Evolutionary conservation across 2,797 vertebrate species (phyloP), one percentile per base, ranked within the genome.

Genomic region (Cygnus olor): DNA sequence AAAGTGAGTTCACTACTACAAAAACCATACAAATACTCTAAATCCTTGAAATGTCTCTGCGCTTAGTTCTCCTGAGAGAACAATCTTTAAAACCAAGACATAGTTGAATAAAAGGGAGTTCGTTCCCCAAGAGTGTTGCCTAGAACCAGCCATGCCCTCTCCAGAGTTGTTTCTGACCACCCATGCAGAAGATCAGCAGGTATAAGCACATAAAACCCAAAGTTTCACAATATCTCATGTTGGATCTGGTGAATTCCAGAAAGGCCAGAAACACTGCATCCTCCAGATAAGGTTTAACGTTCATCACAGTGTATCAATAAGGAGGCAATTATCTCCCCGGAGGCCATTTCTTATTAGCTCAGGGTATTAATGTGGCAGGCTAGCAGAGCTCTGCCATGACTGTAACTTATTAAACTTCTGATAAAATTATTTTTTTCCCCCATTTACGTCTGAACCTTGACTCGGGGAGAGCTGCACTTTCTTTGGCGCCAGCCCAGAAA

Each of bases 371-470:
- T 34, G 38, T n/a, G 40, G 49, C 85, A 93, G 68, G 74, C 78
- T 95, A 88, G 88, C 88, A 89, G 57, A 77, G 71, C 56, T 78
- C 54, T 89, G 56, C 71, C 53, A 22, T 68, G 68, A 38, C 79
- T 90, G 61, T 84, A 93, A 94, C 78, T 90, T 94, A 87, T 80
- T 96, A 93, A 95, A 89, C 88, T 94, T 96, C 25, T 85, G 90
- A 94, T 68, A 73, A 91, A 91, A 94, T 97, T 84, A 61, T 94
- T 94, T 91, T 91, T 74, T 64, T 30, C 63, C 64, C 64, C 45
- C 24, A 32, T 94, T 96, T 94, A 87, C 38, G 36, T 94, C 83
- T 94, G 88, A 93, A 82, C 88, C 80, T 82, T 68, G 74, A 85
- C 88, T 93, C 19, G 4, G 78, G 93, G 93, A 85, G 57, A 82